Base-by-base conservation (phyloP, 2,113 vertebrate genomes). In the Odontesthes bonariensis region DNA sequence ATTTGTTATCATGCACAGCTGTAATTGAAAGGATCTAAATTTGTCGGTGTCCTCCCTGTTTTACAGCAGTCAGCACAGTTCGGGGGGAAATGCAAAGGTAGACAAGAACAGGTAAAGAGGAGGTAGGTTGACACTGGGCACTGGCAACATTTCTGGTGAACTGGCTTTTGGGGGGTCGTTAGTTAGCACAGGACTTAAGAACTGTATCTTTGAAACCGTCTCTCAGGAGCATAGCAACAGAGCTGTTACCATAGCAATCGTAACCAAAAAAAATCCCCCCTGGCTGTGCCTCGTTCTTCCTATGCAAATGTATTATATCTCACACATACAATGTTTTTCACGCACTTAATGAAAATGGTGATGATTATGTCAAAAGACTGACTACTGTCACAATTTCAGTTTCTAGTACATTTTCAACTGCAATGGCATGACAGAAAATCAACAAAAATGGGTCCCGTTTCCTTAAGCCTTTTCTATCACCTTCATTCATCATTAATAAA, bases 241-340 rank as follows among this genome's bases (percentile, higher is more conserved):
- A 62, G 54, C 10, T 5, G 85, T 89, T 84, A 57, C 88, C 77
- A 89, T 90, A 84, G 86, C 44, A 33, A 85, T 86, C 51, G 70
- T 16, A 59, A 75, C 79, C 73, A 44, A 84, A 76, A 82, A 77
- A 38, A 8, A 1, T 5, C 23, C 57, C 31, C 31, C 40, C 54
- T 9, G 19, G 6, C 33, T 27, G 13, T 11, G 17, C 46, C 32
- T 27, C 19, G 27, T 32, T 9, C 12, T 9, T 33, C 16, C 23
- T 13, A 5, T 63, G 42, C 49, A 20, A 33, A 64, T 51, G 20
- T 67, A 44, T 35, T 14, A 60, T 46, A 58, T 73, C 3, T 66
- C 62, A 51, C 32, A 32, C 12, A 32, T 11, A 65, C 17, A n/a
- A 13, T 33, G 31, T 51, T 6, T 32, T n/a, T 38, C 57, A 74